Evolutionary conservation across 2,113 vertebrate genomes (phyloP).

Genomic region (Sinocyclocheilus rhinocerous): DNA sequence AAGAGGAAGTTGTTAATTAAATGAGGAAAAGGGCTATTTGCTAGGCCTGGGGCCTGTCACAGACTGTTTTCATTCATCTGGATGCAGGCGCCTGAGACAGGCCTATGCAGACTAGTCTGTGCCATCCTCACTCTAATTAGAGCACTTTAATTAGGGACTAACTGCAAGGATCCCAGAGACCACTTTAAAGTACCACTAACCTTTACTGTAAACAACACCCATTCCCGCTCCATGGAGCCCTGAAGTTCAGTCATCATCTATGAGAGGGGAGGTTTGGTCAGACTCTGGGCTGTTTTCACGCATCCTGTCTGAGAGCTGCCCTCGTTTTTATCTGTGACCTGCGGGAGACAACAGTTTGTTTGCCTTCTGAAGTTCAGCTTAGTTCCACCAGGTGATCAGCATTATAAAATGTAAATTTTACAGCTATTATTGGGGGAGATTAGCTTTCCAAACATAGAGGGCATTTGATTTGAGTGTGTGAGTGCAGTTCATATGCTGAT

Average conservation of each 20-base stretch:
- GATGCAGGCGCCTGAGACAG: not conserved
- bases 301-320: constrained; percentile 1
- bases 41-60: not conserved
- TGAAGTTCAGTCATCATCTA: constrained; percentile 5
- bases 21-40: constrained; percentile 20
- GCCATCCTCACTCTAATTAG: constrained; percentile 39
- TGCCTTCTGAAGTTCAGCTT: not conserved
- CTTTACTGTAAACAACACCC: constrained; percentile 36
- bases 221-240: constrained; percentile 11
- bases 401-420: not conserved
- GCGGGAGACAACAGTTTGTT: constrained; percentile 2
- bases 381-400: constrained; percentile 4
- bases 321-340: not conserved
- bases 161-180: constrained; percentile 31
- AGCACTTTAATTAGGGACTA: constrained; percentile 29
- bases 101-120: constrained; percentile 27
- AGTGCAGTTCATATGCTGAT: not conserved
- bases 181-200: constrained; percentile 37
- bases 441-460: not conserved
- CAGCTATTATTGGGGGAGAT: not conserved
- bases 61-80: constrained; percentile 2
- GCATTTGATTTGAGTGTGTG: not conserved
- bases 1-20: constrained; percentile 41
- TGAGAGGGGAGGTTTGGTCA: constrained; percentile 18
- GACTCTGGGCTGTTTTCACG: not conserved